A percentile compares a stretch with the other conserved stretches of the same genome.
phyloP scores from a whole-genome alignment of 2,888 invertebrate genomes.

The Cosmopolites sordidus region DNA sequence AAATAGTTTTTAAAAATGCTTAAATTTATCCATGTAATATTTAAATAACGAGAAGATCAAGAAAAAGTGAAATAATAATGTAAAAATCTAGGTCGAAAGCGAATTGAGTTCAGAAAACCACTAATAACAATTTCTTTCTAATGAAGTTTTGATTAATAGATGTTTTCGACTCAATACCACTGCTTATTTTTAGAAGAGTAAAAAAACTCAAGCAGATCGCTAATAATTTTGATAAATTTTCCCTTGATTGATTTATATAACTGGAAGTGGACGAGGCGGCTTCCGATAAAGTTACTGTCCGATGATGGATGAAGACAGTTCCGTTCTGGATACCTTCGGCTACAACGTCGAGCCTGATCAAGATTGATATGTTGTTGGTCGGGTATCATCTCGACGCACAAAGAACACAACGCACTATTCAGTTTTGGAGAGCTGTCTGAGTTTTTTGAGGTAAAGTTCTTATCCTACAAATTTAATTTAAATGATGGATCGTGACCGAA shows the following conservation, averaged over 20 bases:
- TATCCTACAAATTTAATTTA: too few species aligned
- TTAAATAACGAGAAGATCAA: too few species aligned
- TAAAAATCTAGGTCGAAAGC: not conserved
- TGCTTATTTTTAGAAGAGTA: conserved; percentile 12
- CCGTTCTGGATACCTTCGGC: conserved; percentile 32
- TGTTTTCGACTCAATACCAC: conserved; percentile 1
- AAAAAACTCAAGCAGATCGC: conserved; percentile 19
- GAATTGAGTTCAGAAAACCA: conserved; percentile 3
- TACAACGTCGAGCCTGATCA: conserved; percentile 10
- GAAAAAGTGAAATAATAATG: too few species aligned
- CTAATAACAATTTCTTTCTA: conserved; percentile 18
- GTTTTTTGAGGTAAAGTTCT: too few species aligned
- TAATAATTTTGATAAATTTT: conserved; percentile 38
- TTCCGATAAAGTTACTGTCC: conserved; percentile 34
- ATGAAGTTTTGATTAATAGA: conserved; percentile 18
- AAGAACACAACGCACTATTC: too few species aligned
- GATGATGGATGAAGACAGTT: conserved; percentile 37
- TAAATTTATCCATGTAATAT: too few species aligned
- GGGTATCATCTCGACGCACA: too few species aligned
- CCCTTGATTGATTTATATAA: conserved; percentile 39
- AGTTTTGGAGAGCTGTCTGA: too few species aligned
- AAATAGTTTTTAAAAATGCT: too few species aligned
- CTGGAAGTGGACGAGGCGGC: conserved; percentile 34
- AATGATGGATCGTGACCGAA: too few species aligned
- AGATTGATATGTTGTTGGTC: conserved; percentile 3